Base-by-base conservation (phyloP, 92 coral and sea anemone genomes). In the Parazoanthus swiftii region DNA sequence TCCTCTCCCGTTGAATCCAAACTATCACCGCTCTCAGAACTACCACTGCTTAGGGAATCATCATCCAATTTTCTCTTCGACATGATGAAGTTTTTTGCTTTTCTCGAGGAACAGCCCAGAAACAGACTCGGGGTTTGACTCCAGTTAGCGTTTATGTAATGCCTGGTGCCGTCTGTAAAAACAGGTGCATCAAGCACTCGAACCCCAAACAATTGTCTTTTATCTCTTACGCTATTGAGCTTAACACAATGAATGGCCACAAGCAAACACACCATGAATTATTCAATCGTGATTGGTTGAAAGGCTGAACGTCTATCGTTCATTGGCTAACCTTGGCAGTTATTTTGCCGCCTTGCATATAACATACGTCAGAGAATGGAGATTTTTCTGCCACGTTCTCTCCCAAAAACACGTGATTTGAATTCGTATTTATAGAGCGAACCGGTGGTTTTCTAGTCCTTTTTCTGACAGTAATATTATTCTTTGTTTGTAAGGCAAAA, bases 21-120 rank as follows among this genome's bases (percentile, higher is more conserved):
- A 58, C 98, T 95, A 85, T 94, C 96, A 25, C 85, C 89, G 77
- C 94, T 92, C 37, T 95, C 95, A 18, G 93, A 89, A 78, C 98
- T 95, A 20, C 82, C 92, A 58, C 91, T 94, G 51, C 95, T 93
- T 66, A 88, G 89, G 13, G 92, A 91, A 80, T 95, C 98, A 18
- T 95, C 96, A 43, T 93, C 96, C 75, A 90, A 78, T 92, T 93
- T 93, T 74, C 96, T 86, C 88, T 93, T 93, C 85, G 90, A 93
- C 98, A 95, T 95, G 15, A 81, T 85, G 63, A 46, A 56, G 23
- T 81, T 48, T 5, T 20, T 46, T 6, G 33, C 51, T 80, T 82
- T 79, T 82, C 16, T 6, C 79, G 26, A 11, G 67, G 44, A 72
- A 84, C 79, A 50, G 79, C 79, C 67, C 43, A n/a, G 25, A 33